These are phyloP conservation scores for Ectropis crepuscularia DNA, from an alignment of 2,888 invertebrate species.

Conservation along the genomic window DNA sequence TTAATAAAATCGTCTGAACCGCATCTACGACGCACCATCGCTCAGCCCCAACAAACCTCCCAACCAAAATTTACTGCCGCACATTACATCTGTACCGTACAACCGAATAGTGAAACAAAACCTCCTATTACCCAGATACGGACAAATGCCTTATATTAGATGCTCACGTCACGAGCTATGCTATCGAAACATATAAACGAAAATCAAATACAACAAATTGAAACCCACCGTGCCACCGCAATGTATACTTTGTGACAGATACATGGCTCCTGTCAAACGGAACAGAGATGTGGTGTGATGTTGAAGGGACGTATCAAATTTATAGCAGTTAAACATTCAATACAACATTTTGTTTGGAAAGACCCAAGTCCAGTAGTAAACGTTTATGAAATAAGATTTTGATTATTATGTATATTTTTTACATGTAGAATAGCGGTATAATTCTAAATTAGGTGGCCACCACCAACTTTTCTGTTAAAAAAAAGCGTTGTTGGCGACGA, in stretches of 20 bases:
- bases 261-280: constrained; percentile 1
- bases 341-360: too few species aligned
- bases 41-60: constrained; percentile 6
- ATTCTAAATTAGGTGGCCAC: too few species aligned
- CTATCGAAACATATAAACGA: constrained; percentile 54
- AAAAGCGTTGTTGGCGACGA: too few species aligned
- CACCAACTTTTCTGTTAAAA: too few species aligned
- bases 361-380: too few species aligned
- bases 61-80: constrained; percentile 23
- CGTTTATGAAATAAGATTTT: too few species aligned
- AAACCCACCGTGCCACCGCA: constrained; percentile 57
- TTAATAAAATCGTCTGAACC: constrained; percentile 1
- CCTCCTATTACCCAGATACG: constrained; percentile 23
- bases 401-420: too few species aligned
- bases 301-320: not conserved
- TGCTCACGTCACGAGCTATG: constrained; percentile 30
- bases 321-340: not conserved
- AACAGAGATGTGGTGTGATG: not conserved
- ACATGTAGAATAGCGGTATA: too few species aligned
- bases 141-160: constrained; percentile 33
- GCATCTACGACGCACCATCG: constrained; percentile 1
- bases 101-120: constrained; percentile 29
- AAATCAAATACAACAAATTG: constrained; percentile 74
- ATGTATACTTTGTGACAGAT: constrained; percentile 9
- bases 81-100: constrained; percentile 21